phyloP scores from a whole-genome alignment of 2,113 vertebrate species.

The Bos taurus region DNA sequence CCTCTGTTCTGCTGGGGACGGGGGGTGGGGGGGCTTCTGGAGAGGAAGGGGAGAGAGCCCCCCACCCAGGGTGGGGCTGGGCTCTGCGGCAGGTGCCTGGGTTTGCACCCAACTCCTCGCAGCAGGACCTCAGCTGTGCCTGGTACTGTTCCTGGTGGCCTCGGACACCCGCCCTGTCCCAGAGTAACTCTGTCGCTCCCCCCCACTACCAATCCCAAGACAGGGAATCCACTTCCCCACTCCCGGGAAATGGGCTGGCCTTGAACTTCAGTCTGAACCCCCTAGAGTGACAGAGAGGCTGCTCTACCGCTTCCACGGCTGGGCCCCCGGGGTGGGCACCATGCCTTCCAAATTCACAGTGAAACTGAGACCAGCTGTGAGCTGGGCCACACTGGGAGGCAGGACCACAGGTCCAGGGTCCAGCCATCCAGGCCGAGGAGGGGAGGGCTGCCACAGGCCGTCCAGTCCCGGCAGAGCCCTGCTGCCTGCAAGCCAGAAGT shows the following conservation, averaged over 20 bases:
- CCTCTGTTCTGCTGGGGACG: background rate
- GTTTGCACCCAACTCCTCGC: background rate
- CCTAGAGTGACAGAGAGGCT: rapidly evolving
- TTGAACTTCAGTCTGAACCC: rapidly evolving
- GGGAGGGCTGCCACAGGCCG: background rate
- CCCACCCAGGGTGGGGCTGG: too few species aligned
- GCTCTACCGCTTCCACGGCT: rapidly evolving
- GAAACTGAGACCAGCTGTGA: background rate
- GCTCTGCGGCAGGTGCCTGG: rapidly evolving
- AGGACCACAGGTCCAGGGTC: background rate
- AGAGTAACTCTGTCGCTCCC: too few species aligned
- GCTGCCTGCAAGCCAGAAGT: background rate
- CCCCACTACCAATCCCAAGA: background rate
- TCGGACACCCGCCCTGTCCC: background rate
- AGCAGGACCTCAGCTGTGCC: background rate
- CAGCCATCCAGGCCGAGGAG: too few species aligned
- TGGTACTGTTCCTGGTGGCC: rapidly evolving
- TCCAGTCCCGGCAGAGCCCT: background rate
- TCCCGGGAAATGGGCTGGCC: background rate
- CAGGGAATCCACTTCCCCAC: rapidly evolving
- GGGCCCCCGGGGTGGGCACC: background rate
- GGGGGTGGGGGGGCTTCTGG: background rate
- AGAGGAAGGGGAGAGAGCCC: background rate
- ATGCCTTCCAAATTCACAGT: background rate
- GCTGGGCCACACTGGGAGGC: background rate